Base-by-base conservation (phyloP, 2,113 vertebrate species). In the Osmerus mordax region DNA sequence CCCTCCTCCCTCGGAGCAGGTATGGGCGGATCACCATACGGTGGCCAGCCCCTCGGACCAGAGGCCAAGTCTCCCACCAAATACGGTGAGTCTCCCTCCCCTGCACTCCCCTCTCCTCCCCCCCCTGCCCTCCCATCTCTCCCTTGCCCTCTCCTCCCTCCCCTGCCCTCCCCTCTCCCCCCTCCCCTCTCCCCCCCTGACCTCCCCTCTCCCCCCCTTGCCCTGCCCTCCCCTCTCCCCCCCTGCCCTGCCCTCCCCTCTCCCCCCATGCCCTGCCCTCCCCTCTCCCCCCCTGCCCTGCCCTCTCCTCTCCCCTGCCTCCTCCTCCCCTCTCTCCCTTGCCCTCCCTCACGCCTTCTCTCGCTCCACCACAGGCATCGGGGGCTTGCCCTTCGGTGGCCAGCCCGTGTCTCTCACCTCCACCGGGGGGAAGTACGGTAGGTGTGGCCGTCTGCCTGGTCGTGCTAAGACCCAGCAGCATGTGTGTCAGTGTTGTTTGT, bases 301-400 rank as follows among this genome's bases (percentile, higher is more conserved):
- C 3, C 25, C 25, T 28, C 25, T 0, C 25, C 53, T 18, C 16
- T 54, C 53, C 53, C 53, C 53, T 36, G 5, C 19, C 19, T 18
- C 12, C 12, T 28, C 23, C 32, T 36, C 32, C 7, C 32, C 32
- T 7, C 41, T 47, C 41, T 47, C 41, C 19, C 12, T 56, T 70
- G 29, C 36, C 60, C n/a, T 8, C 41, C 8, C 14, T 68, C 15
- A 60, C 51, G 12, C 15, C 6, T 47, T 41, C 15, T 73, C 28
- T 74, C 12, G 5, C 59, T 73, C 51, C 69, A 4, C 58, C 76
- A 67, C 67, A 89, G 89, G 89, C 23, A 83, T 89, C 59, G 88
- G 86, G 21, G 85, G 88, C 2, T 71, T 87, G 69, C 85, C 87
- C 56, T 88, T 88, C 76, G 82, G 80, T 41, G 81, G 78, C 51